Base-by-base conservation (phyloP, 2,888 invertebrate species). In the Liopterus haemorrhoidalis region DNA sequence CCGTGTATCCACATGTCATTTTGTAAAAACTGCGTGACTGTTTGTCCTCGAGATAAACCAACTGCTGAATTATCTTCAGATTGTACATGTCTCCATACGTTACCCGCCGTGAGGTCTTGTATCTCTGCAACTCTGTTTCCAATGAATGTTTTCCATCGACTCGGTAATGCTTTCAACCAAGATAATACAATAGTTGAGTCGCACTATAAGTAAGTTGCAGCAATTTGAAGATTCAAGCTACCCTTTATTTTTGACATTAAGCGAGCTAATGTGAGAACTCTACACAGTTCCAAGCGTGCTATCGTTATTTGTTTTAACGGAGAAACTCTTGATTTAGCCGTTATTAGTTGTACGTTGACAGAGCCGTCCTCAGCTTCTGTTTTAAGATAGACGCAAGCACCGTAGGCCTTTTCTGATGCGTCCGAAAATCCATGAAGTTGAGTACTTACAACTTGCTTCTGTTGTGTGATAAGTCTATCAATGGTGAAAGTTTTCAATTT, bases 161-260 rank as follows among this genome's bases (percentile, higher is more conserved):
- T 39, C 4, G 48, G 27, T 2, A 22, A 16, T 2, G 27, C 20
- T 4, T 14, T 14, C 16, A 49, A 28, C 42, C 50, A 50, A n/a
- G 48, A 20, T n/a, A 52, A 25, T 2, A 50, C 49, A 19, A 56
- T 54, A 24, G 18, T 44, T 1, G 50, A 53, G 30, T 55, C 54
- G 1, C 51, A 50, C 50, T 51, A 56, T 9, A 27, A 43, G 31
- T 31, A 35, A 2, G 19, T 31, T 12, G 24, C 3, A 22, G 15
- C 20, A 15, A 50, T 27, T 6, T 41, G 9, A 37, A 50, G 14
- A 16, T 39, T 30, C 4, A 52, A 8, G 5, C 24, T 22, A 12
- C 27, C 11, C 16, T 14, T 38, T 16, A 49, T 21, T 28, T 36
- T 41, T 11, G 43, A 24, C 5, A 47, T 15, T 21, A 55, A 37